Conservation (phyloP, 30 jellyfish, hydroid and myxozoan species). For the Haliclystus octoradiatus region DNA sequence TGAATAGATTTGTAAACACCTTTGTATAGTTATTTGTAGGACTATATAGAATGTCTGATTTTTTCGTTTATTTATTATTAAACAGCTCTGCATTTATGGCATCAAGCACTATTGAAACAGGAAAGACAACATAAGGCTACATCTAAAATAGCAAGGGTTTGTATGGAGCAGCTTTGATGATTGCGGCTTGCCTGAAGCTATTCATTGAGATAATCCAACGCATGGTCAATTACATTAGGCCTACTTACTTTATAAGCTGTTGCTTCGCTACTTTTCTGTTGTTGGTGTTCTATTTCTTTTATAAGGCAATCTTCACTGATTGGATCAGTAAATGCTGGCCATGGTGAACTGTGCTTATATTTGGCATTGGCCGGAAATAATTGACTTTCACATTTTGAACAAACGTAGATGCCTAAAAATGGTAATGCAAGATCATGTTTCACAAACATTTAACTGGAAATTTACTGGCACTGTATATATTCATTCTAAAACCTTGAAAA, state of each 20-base stretch:
- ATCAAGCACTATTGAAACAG: too few species aligned
- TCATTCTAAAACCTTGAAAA: too few species aligned
- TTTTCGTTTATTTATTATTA: too few species aligned
- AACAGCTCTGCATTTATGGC: too few species aligned
- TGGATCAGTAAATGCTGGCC: slow-evolving; percentile 84
- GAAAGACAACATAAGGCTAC: too few species aligned
- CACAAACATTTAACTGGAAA: not conserved
- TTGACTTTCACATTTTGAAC: slow-evolving; percentile 46
- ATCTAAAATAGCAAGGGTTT: too few species aligned
- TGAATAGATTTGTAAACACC: too few species aligned
- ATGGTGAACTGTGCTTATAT: slow-evolving; percentile 56
- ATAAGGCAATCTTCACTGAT: slow-evolving; percentile 18
- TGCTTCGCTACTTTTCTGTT: slow-evolving; percentile 51
- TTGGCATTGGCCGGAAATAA: slow-evolving; percentile 56
- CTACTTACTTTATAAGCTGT: slow-evolving; percentile 48
- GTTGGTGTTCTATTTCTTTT: slow-evolving; percentile 54
- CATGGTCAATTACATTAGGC: not conserved
- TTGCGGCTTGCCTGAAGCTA: too few species aligned
- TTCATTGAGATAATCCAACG: not conserved
- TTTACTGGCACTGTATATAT: too few species aligned
- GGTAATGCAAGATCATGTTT: not conserved
- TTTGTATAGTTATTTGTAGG: too few species aligned
- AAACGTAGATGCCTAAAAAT: slow-evolving; percentile 48
- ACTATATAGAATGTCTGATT: too few species aligned
- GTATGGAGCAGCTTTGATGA: too few species aligned